These are phyloP conservation scores for Drosophila nikananu DNA, from an alignment of 1,140 invertebrate genomes.

Conservation along the genomic window DNA sequence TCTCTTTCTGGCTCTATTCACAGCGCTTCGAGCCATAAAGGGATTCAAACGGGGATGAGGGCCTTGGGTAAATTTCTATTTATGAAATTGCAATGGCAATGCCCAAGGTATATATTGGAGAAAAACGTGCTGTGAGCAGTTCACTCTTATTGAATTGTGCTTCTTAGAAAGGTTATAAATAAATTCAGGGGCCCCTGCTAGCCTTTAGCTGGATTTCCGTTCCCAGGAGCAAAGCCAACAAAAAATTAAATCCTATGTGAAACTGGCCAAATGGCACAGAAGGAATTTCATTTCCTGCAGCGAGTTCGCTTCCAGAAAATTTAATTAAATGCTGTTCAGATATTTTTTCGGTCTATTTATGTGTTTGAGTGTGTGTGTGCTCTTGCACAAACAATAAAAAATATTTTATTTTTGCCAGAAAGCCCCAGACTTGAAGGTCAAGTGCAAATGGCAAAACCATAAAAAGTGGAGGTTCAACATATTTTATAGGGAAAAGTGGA, in stretches of 20 bases:
- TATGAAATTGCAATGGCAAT: constrained; percentile 24
- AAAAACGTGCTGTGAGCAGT: constrained; percentile 4
- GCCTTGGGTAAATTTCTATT: constrained; percentile 10
- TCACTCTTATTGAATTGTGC: constrained; percentile 37
- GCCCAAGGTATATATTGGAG: constrained; percentile 23
- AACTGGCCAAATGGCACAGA: constrained; percentile 17
- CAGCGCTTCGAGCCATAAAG: not conserved
- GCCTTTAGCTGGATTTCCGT: constrained; percentile 16
- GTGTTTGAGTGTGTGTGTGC: constrained; percentile 18
- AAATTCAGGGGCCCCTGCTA: constrained; percentile 5
- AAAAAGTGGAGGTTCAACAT: constrained; percentile 16
- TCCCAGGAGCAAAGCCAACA: constrained; percentile 1
- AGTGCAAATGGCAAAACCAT: constrained; percentile 31
- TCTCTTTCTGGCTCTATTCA: constrained; percentile 30
- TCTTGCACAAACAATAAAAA: constrained; percentile 27
- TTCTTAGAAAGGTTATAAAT: constrained; percentile 25
- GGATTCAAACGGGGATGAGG: not conserved
- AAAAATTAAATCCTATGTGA: constrained; percentile 2
- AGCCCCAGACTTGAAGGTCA: constrained; percentile 25
- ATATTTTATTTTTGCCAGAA: not conserved
- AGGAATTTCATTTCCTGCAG: constrained; percentile 59
- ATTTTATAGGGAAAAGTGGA: not conserved
- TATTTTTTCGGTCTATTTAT: constrained; percentile 29
- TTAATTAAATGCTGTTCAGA: constrained; percentile 62
- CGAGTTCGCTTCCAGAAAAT: constrained; percentile 20